Evolutionary conservation across 2,888 invertebrate species (phyloP), one percentile per base, ranked within the genome.

Genomic region (Hirtodrosophila duncani): DNA sequence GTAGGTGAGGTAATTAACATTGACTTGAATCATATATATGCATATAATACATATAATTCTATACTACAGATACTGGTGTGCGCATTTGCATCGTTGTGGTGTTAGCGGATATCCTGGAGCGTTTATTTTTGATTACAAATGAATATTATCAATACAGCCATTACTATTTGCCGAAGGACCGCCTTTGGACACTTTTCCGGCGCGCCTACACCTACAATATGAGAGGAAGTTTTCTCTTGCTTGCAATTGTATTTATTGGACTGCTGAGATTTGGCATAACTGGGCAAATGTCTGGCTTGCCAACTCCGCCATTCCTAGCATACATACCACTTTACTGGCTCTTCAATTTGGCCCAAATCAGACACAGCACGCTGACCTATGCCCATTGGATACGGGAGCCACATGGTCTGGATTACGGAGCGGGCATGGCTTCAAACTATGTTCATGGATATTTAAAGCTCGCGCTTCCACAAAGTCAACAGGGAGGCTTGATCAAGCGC

Each of bases 361-460:
- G 45, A 2, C 50, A 67, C 11, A 81, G 72, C 3, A 51, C 68
- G 1, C 51, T 85, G 11, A 62, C 57, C 4, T 72, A 81, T 50
- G 70, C 82, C 0, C 48, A 67, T 24, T 82, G 67, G 62, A 70
- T 86, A 21, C 62, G 86, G 1, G 65, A 72, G 0, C 9, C 51
- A 0, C 72, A 77, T 41, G 84, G 85, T 0, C 46, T 85, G 8
- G 86, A 86, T 55, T 85, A 84, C 57, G 85, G 74, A 0, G 64
- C 78, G 3, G 84, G 85, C 8, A 85, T 86, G 85, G 86, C 86
- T 5, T 78, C 83, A 0, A 85, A 68, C 23, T 86, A 85, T 30
- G 84, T 82, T 20, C 83, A 84, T 59, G 86, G 85, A 0, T 86
- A 82, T 61, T 50, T 86, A 1, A 81, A 82, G 3, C 33, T 84